Conservation (phyloP, 2,888 invertebrate species). For the Oasisia sp. region DNA sequence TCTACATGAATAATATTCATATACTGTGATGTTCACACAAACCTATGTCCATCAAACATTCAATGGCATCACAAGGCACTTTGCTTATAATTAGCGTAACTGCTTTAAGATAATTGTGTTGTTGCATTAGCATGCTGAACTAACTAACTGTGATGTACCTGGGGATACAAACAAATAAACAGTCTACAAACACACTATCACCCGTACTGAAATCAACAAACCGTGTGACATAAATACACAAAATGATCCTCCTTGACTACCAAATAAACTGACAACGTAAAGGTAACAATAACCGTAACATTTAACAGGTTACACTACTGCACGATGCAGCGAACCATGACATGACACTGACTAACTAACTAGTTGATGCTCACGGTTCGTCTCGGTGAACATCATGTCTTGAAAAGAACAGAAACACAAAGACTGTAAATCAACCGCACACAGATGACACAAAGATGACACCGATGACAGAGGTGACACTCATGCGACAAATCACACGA, state of each 20-base stretch:
- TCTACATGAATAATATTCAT: neutral
- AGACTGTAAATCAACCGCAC: neutral
- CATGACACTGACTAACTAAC: constrained; percentile 11
- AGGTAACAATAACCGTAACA: neutral
- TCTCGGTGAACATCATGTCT: constrained; percentile 1
- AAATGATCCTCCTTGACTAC: neutral
- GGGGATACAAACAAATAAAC: constrained; percentile 14
- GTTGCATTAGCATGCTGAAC: neutral
- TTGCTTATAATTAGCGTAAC: neutral
- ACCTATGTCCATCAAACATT: neutral
- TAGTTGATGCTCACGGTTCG: neutral
- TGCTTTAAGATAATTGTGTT: neutral
- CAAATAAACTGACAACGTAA: neutral
- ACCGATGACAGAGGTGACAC: neutral
- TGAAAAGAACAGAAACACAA: constrained; percentile 5
- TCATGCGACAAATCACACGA: neutral
- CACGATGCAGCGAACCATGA: neutral
- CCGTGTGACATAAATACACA: neutral
- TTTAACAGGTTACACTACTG: neutral
- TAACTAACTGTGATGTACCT: neutral
- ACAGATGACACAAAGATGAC: neutral
- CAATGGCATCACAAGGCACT: neutral
- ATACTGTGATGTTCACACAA: neutral
- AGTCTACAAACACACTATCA: constrained; percentile 22
- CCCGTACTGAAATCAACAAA: constrained; percentile 1